phyloP scores from a whole-genome alignment of 2,888 invertebrate species.

The Druceiella hillmani region DNA sequence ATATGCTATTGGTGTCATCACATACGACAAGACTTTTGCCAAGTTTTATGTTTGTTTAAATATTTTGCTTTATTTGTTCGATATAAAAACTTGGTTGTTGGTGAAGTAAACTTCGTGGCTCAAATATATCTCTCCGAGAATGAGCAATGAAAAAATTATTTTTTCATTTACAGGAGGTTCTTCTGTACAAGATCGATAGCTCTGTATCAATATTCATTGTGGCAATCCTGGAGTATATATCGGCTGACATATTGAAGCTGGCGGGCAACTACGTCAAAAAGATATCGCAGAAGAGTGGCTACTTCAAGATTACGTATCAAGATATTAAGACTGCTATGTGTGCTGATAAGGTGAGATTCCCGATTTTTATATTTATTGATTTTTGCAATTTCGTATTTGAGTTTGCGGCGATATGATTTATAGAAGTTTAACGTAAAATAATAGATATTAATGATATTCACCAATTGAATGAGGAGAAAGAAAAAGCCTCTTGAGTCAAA shows the following conservation, averaged over 20 bases:
- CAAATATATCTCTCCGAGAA: too few relatives aligned
- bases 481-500: too few relatives aligned
- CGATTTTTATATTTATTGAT: conserved; percentile 2
- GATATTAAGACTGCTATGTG: conserved; percentile 98
- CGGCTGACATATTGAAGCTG: conserved; percentile 90
- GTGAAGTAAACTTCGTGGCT: too few relatives aligned
- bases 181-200: conserved; percentile 80
- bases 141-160: too few relatives aligned
- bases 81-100: too few relatives aligned
- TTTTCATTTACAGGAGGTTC: conserved; percentile 68
- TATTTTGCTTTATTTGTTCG: too few relatives aligned
- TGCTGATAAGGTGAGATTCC: conserved; percentile 78
- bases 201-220: conserved; percentile 88
- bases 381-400: conserved; percentile 3
- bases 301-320: conserved; percentile 73
- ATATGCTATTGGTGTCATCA: too few relatives aligned
- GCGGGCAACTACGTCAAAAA: conserved; percentile 97
- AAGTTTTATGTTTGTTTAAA: too few relatives aligned
- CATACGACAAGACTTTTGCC: too few relatives aligned
- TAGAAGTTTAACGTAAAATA: background rate
- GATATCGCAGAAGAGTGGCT: conserved; percentile 68
- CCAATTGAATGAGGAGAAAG: too few relatives aligned
- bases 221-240: conserved; percentile 92
- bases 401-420: conserved; percentile 13
- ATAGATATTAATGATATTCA: too few relatives aligned